A percentile compares a stretch with the other conserved stretches of the same genome.
Evolutionary conservation across 2,888 invertebrate genomes (phyloP).

Genomic region (Polyploca ridens): DNA sequence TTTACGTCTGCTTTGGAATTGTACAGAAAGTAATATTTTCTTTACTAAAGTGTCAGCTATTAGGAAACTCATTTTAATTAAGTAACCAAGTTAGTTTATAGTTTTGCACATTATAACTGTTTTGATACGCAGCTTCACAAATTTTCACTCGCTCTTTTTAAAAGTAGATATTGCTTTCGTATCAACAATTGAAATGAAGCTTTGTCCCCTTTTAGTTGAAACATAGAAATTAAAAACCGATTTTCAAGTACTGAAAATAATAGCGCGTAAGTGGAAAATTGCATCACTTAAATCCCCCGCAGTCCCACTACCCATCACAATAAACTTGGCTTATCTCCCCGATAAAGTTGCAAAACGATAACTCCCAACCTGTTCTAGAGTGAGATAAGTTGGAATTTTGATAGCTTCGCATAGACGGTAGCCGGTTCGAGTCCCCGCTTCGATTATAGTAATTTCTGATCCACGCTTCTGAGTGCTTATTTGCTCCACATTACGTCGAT

Average conservation of each 20-base stretch:
- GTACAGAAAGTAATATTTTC: too few relatives aligned
- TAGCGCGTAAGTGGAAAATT: constrained; percentile 9
- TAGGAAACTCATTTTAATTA: too few relatives aligned
- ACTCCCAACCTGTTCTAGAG: constrained; percentile 11
- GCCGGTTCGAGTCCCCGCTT: constrained; percentile 44
- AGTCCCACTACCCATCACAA: constrained; percentile 5
- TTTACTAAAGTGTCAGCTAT: too few relatives aligned
- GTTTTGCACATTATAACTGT: too few relatives aligned
- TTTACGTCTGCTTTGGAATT: too few relatives aligned
- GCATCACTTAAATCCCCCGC: constrained; percentile 8
- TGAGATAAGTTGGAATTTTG: constrained; percentile 38
- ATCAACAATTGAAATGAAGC: too few relatives aligned
- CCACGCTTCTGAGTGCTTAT: constrained; percentile 57
- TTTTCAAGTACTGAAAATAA: constrained; percentile 5
- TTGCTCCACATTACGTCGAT: constrained; percentile 67
- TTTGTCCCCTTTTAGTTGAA: background rate
- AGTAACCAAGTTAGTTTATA: too few relatives aligned
- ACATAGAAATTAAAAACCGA: background rate
- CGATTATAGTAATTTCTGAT: constrained; percentile 73
- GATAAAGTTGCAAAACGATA: constrained; percentile 31
- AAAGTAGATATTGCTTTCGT: too few relatives aligned
- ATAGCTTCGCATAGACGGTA: constrained; percentile 51
- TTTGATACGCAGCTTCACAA: too few relatives aligned
- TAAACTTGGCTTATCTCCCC: constrained; percentile 17
- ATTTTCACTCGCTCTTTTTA: too few relatives aligned